Percentiles rank a stretch among this genome's conserved stretches.
phyloP scores from a whole-genome alignment of 2,888 invertebrate species.

The Sphecodes monilicornis region DNA sequence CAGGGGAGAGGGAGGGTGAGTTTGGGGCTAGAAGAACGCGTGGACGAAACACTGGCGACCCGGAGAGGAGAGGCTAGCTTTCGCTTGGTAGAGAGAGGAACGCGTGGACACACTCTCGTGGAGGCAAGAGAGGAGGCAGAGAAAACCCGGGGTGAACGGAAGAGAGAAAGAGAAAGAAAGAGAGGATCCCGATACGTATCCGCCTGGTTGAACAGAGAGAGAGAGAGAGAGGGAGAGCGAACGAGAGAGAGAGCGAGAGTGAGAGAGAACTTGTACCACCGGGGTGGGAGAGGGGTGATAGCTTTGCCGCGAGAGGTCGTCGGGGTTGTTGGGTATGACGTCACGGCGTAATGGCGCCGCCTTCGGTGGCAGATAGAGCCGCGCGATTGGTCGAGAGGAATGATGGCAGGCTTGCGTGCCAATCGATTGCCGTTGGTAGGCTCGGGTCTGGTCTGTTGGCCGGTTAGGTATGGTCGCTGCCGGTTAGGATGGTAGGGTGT shows the following conservation, averaged over 20 bases:
- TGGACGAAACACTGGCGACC: conserved; percentile 48
- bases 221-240: too few species aligned
- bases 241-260: neutral
- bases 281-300: conserved; percentile 31
- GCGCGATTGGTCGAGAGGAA: conserved; percentile 79
- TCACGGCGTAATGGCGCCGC: conserved; percentile 75
- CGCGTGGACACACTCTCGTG: conserved; percentile 26
- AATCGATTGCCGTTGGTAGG: conserved; percentile 81
- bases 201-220: neutral
- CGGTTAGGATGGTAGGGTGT: conserved; percentile 51
- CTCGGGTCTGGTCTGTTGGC: conserved; percentile 68
- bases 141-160: conserved; percentile 25
- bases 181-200: neutral
- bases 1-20: neutral
- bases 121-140: conserved; percentile 20
- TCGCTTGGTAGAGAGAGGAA: conserved; percentile 25
- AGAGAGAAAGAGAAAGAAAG: conserved; percentile 16
- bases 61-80: conserved; percentile 22
- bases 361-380: conserved; percentile 64
- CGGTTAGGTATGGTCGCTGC: conserved; percentile 71
- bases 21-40: conserved; percentile 42
- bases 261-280: neutral
- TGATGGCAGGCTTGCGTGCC: conserved; percentile 83
- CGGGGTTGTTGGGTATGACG: conserved; percentile 73
- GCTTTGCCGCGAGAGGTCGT: conserved; percentile 78